Conservation (phyloP, 2,888 invertebrate genomes). For the Pollenia labialis region DNA sequence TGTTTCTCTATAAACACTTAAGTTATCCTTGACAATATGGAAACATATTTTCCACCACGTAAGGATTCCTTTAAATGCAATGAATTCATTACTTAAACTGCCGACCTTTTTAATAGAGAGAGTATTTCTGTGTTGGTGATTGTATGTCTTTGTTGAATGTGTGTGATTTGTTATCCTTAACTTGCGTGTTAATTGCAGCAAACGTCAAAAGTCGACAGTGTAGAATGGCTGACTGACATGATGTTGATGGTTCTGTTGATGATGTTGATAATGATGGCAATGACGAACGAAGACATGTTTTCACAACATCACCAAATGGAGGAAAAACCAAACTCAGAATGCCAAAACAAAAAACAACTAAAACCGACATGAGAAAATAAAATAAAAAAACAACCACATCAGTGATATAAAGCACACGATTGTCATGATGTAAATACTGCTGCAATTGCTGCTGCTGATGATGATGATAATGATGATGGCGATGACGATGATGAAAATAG, state of each 20-base stretch:
- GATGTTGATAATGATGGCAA: slow-evolving; percentile 73
- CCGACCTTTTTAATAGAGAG: neutral
- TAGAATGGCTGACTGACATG: slow-evolving; percentile 75
- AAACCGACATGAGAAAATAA: slow-evolving; percentile 40
- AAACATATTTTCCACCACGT: too few relatives aligned
- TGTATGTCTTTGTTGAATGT: slow-evolving; percentile 58
- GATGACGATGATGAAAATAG: slow-evolving; percentile 16
- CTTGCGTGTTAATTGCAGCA: slow-evolving; percentile 82
- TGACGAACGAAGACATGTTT: slow-evolving; percentile 69
- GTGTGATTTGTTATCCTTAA: slow-evolving; percentile 74
- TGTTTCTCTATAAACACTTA: too few relatives aligned
- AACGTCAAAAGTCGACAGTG: slow-evolving; percentile 82
- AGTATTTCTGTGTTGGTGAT: slow-evolving; percentile 17
- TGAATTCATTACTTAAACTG: slow-evolving; percentile 5
- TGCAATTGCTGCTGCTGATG: slow-evolving; percentile 63
- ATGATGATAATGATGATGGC: slow-evolving; percentile 54
- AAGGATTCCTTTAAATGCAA: neutral
- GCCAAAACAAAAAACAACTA: slow-evolving; percentile 74
- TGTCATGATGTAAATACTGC: slow-evolving; percentile 73
- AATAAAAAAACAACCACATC: slow-evolving; percentile 53
- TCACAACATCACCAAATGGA: slow-evolving; percentile 65
- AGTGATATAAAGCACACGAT: slow-evolving; percentile 69
- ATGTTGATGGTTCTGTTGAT: slow-evolving; percentile 75
- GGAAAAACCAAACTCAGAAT: slow-evolving; percentile 66
- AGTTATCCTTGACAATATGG: too few relatives aligned